Conservation (phyloP, 2,888 invertebrate species). For the Drosophila bunnanda region DNA sequence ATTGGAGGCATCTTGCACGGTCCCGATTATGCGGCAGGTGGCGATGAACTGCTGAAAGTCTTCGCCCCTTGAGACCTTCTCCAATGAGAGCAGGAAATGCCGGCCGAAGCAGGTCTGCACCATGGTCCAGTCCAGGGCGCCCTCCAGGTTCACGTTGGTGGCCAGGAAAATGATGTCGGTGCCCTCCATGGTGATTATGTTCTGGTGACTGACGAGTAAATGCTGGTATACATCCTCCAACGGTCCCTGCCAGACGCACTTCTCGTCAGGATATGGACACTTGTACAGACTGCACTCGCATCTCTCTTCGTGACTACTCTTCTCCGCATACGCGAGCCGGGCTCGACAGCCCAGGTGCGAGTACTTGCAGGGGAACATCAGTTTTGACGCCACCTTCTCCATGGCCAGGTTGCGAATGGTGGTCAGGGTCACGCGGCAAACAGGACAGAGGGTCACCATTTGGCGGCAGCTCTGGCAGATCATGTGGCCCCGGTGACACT, state of each 20-base stretch:
- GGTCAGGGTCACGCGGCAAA: slow-evolving; percentile 97
- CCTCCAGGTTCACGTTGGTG: slow-evolving; percentile 99
- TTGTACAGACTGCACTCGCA: slow-evolving; percentile 99
- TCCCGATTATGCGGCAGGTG: slow-evolving; percentile 99
- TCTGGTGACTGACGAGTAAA: slow-evolving; percentile 97
- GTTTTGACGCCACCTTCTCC: slow-evolving; percentile 99
- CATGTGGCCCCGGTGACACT: slow-evolving; percentile 99
- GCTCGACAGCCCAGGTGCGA: slow-evolving; percentile 96
- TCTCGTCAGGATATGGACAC: slow-evolving; percentile 99
- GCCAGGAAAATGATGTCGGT: slow-evolving; percentile 99
- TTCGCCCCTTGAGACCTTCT: slow-evolving; percentile 98
- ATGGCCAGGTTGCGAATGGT: slow-evolving; percentile 99
- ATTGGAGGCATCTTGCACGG: slow-evolving; percentile 98
- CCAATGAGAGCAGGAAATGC: slow-evolving; percentile 99
- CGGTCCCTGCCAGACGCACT: slow-evolving; percentile 99
- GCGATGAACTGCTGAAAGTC: slow-evolving; percentile 98
- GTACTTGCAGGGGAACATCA: slow-evolving; percentile 99
- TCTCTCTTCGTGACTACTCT: slow-evolving; percentile 98
- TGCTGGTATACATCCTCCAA: slow-evolving; percentile 99
- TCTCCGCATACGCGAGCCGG: slow-evolving; percentile 97
- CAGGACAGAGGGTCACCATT: slow-evolving; percentile 98
- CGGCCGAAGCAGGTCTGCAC: slow-evolving; percentile 99
- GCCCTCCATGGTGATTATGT: slow-evolving; percentile 98
- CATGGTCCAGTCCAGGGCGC: slow-evolving; percentile 99
- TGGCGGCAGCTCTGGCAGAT: slow-evolving; percentile 98